These are phyloP conservation scores for Cenopis cana DNA, from an alignment of 2,888 invertebrate species.

Conservation along the genomic window DNA sequence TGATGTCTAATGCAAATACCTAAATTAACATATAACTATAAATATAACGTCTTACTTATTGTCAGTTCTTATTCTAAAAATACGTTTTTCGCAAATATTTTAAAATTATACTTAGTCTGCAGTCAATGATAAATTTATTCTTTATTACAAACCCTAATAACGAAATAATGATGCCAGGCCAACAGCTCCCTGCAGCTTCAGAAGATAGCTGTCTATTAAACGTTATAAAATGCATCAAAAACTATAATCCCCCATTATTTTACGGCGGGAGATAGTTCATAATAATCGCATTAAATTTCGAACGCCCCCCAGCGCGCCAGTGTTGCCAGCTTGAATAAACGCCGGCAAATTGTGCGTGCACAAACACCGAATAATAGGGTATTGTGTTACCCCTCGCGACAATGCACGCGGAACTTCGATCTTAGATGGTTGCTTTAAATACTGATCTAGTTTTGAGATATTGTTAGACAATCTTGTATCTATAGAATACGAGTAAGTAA, in stretches of 20 bases:
- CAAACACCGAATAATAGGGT: constrained; percentile 80
- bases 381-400: constrained; percentile 70
- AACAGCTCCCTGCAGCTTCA: constrained; percentile 1
- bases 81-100: neutral
- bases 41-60: no score
- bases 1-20: no score
- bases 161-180: constrained; percentile 10
- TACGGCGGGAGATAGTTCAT: constrained; percentile 48
- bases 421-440: constrained; percentile 31
- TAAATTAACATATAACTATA: no score
- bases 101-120: neutral
- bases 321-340: constrained; percentile 81
- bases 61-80: no score
- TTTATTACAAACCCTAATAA: constrained; percentile 8
- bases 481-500: neutral
- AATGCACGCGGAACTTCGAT: constrained; percentile 31
- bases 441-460: constrained; percentile 33
- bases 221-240: constrained; percentile 42
- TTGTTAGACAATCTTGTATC: neutral
- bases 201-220: constrained; percentile 26
- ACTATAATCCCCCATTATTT: constrained; percentile 40
- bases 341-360: constrained; percentile 82
- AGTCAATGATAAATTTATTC: constrained; percentile 15
- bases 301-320: constrained; percentile 57
- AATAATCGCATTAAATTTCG: constrained; percentile 66